phyloP scores from a whole-genome alignment of 2,797 vertebrate species.

The Podargus strigoides region DNA sequence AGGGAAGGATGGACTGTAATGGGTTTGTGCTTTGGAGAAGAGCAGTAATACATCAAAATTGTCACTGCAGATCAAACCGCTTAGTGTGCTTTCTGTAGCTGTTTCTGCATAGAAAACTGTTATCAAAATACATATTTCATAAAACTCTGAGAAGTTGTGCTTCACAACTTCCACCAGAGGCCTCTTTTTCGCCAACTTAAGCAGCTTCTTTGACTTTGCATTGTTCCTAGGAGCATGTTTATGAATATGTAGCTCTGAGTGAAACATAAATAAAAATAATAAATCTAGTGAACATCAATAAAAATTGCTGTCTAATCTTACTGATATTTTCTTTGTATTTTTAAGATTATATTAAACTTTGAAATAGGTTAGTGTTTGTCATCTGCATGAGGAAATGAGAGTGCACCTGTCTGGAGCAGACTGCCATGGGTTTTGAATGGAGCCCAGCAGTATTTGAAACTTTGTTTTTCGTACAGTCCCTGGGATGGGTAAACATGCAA shows the following conservation, averaged over 20 bases:
- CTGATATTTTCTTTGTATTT: background rate
- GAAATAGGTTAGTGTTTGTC: background rate
- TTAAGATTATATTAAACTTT: background rate
- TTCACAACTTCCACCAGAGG: conserved; percentile 62
- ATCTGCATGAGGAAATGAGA: background rate
- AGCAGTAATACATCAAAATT: background rate
- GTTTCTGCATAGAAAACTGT: background rate
- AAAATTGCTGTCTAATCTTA: background rate
- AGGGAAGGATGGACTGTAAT: background rate
- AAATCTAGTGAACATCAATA: background rate
- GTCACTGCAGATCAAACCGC: background rate
- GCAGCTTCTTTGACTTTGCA: background rate
- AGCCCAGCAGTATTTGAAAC: background rate
- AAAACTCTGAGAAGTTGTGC: background rate
- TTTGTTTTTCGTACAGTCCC: background rate
- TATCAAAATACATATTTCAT: background rate
- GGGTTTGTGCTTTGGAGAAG: background rate
- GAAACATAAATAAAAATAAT: background rate
- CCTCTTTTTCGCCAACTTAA: conserved; percentile 60
- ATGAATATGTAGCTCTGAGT: background rate
- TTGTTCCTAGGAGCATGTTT: background rate
- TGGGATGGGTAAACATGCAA: background rate
- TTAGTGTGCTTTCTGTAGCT: background rate
- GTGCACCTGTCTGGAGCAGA: background rate
- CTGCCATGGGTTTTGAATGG: background rate